Base-by-base conservation (phyloP, 2,113 vertebrate species). In the Anoplopoma fimbria region DNA sequence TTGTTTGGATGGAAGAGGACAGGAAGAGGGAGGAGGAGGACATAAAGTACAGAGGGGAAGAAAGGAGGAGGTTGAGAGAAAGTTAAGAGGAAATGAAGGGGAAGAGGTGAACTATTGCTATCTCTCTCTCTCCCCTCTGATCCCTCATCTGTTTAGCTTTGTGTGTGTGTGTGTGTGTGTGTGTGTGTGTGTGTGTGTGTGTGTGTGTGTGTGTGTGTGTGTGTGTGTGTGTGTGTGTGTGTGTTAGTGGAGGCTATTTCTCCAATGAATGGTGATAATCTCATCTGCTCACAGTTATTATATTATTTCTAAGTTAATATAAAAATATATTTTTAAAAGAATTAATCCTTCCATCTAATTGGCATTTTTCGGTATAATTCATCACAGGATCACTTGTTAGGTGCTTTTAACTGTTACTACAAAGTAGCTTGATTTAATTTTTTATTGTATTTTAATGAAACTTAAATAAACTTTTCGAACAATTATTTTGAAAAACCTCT, bases 111-210 rank as follows among this genome's bases (percentile, higher is more conserved):
- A 81, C 33, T 72, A 71, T 74, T 81, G 40, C 69, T 62, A 19
- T 34, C 31, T 80, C 34, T 63, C 23, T 61, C 49, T 80, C 34
- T 83, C 31, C 67, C 73, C 86, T 85, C 65, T 79, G 61, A 70
- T 76, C 69, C n/a, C 33, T 82, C 70, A 75, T 65, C 29, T 58
- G 55, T 58, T 58, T 13, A 5, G 25, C 25, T 29, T 58, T 55
- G 53, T 55, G 25, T 58, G 25, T 60, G 33, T 31, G 60, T 80
- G 47, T 72, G 69, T 51, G 57, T 47, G 36, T 57, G 36, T 47
- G 42, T 79, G 47, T 57, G n/a, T 58, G 31, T 40, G 60, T 80
- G 36, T 72, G 61, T 57, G 47, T 70, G 55, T 58, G 25, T 60
- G 33, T 45, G 47, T 70, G 55, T 58, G 12, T 47, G 25, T 25